A percentile compares a stretch with the other conserved stretches of the same genome.
Evolutionary conservation across 2,888 invertebrate species (phyloP).

Genomic region (Brachylomia viminalis): DNA sequence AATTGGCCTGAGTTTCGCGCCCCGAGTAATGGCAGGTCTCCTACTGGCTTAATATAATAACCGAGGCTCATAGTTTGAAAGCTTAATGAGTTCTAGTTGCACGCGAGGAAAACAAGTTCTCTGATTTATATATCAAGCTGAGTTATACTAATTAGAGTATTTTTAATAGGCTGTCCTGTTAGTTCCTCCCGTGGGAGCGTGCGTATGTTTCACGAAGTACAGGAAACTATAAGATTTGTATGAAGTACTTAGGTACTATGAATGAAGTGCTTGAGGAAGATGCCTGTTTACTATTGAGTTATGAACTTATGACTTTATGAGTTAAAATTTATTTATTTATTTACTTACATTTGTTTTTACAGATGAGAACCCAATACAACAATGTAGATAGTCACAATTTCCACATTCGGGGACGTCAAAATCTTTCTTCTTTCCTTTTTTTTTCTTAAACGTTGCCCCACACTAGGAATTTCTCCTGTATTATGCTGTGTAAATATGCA

Average conservation of each 20-base stretch:
- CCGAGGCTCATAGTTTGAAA: slow-evolving; percentile 64
- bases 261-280: background rate
- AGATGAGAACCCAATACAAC: too few relatives aligned
- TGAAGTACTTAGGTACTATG: background rate
- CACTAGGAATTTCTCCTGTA: too few relatives aligned
- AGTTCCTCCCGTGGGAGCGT: slow-evolving; percentile 14
- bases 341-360: too few relatives aligned
- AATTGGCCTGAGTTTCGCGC: slow-evolving; percentile 80
- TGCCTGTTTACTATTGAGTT: slow-evolving; percentile 4
- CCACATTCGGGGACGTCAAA: too few relatives aligned
- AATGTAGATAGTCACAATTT: too few relatives aligned
- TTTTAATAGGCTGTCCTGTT: slow-evolving; percentile 36
- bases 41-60: slow-evolving; percentile 69
- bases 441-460: too few relatives aligned
- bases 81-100: slow-evolving; percentile 62
- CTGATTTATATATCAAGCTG: slow-evolving; percentile 45
- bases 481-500: too few relatives aligned
- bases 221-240: slow-evolving; percentile 33
- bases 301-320: background rate
- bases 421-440: too few relatives aligned
- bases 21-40: slow-evolving; percentile 71
- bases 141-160: slow-evolving; percentile 50
- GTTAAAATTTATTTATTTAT: too few relatives aligned
- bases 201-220: slow-evolving; percentile 1
- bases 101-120: slow-evolving; percentile 62